phyloP scores from a whole-genome alignment of 1,140 invertebrate genomes.

The Dryas iulia region DNA sequence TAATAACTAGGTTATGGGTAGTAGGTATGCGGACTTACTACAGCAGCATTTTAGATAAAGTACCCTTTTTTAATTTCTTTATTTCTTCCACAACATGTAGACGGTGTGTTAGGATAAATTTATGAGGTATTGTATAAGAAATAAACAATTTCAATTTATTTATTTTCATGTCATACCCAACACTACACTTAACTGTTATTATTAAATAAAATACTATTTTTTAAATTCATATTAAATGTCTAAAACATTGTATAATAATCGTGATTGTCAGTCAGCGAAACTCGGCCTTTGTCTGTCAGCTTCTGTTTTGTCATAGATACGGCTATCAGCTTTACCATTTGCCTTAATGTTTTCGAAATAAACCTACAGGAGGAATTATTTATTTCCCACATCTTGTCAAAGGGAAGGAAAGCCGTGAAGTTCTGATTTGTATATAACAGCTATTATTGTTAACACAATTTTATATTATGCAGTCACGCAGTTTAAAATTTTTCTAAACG shows the following conservation, averaged over 20 bases:
- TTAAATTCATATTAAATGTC: no score
- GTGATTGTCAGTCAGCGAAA: no score
- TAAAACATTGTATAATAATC: no score
- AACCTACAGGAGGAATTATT: neutral
- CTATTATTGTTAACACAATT: neutral
- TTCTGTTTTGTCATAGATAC: neutral
- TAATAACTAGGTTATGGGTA: neutral
- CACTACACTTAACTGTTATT: neutral
- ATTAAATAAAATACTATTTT: no score
- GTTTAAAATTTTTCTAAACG: neutral
- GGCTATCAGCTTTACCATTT: no score
- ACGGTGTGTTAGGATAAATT: neutral
- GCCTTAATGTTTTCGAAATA: neutral
- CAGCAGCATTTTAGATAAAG: no score
- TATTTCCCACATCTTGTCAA: neutral
- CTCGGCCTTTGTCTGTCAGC: no score
- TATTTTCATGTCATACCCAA: neutral
- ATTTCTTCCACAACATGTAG: neutral
- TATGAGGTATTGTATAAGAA: neutral
- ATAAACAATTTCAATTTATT: neutral
- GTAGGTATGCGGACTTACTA: no score
- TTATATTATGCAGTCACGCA: neutral
- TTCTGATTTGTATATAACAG: neutral
- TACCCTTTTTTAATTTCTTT: neutral
- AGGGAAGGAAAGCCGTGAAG: neutral